phyloP scores from a whole-genome alignment of 2,797 vertebrate genomes.

The Cottoperca gobio region DNA sequence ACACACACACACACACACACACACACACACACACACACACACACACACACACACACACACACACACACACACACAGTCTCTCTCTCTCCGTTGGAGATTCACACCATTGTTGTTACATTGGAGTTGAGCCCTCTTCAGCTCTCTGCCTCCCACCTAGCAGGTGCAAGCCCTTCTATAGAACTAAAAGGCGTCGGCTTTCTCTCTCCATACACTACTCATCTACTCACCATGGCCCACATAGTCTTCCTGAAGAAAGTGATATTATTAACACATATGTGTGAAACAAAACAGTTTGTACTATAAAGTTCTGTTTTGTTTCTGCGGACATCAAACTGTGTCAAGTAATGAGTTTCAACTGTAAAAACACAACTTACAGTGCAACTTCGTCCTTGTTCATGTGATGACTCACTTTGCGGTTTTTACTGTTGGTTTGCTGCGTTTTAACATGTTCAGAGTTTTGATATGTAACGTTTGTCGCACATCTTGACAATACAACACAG shows the following conservation, averaged over 20 bases:
- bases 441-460: background rate
- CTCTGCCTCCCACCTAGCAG: constrained; percentile 74
- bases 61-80: constrained; percentile 9
- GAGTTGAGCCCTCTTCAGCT: constrained; percentile 64
- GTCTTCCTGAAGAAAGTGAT: constrained; percentile 53
- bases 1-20: background rate
- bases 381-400: background rate
- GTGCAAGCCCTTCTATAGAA: constrained; percentile 75
- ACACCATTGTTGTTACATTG: constrained; percentile 62
- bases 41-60: constrained; percentile 7
- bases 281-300: constrained; percentile 55
- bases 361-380: constrained; percentile 9
- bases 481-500: constrained; percentile 28
- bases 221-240: constrained; percentile 52
- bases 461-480: constrained; percentile 4
- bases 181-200: constrained; percentile 59
- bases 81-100: constrained; percentile 51
- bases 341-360: background rate
- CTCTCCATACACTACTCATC: constrained; percentile 63
- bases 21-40: constrained; percentile 4
- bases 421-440: background rate
- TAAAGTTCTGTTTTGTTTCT: constrained; percentile 34
- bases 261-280: constrained; percentile 47
- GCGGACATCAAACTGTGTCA: constrained; percentile 17
- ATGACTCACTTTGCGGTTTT: background rate